Conservation (phyloP, 2,113 vertebrate species). For the Nothobranchius kuhntae region DNA sequence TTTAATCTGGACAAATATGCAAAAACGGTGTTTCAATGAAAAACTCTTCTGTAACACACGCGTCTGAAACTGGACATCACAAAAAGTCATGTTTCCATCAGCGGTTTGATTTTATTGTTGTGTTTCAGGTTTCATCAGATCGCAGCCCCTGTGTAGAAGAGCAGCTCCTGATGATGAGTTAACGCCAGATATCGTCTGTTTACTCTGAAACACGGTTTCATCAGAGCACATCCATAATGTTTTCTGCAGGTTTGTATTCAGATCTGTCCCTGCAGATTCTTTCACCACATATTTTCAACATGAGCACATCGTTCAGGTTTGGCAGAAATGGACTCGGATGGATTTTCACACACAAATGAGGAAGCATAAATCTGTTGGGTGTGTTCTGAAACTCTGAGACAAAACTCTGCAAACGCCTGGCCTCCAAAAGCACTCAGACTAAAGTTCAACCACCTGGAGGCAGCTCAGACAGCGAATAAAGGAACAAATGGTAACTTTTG, state of each 20-base stretch:
- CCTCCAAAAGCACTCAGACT: no score
- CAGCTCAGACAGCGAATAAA: no score
- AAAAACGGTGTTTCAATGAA: no score
- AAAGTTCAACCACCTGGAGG: no score
- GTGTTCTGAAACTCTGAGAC: constrained; percentile 21
- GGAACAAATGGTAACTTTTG: no score
- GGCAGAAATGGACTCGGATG: constrained; percentile 19
- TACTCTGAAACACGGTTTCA: background rate
- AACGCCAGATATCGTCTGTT: background rate
- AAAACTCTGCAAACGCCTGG: constrained; percentile 15
- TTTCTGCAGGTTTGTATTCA: constrained; percentile 23
- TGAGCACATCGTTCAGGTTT: constrained; percentile 6
- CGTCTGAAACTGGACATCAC: no score
- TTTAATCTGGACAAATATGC: no score
- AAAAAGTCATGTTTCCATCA: background rate
- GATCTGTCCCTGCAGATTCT: constrained; percentile 3
- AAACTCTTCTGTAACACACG: no score
- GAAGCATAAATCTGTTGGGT: constrained; percentile 19
- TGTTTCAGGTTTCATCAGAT: background rate
- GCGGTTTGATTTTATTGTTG: background rate
- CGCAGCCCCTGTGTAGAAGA: background rate
- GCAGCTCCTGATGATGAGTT: background rate
- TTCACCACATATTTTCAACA: background rate
- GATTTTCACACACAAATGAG: constrained; percentile 21
- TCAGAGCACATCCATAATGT: constrained; percentile 15